A percentile compares a stretch with the other conserved stretches of the same genome.
These are phyloP conservation scores for Otis tarda DNA, from an alignment of 2,113 vertebrate species.

Conservation along the genomic window DNA sequence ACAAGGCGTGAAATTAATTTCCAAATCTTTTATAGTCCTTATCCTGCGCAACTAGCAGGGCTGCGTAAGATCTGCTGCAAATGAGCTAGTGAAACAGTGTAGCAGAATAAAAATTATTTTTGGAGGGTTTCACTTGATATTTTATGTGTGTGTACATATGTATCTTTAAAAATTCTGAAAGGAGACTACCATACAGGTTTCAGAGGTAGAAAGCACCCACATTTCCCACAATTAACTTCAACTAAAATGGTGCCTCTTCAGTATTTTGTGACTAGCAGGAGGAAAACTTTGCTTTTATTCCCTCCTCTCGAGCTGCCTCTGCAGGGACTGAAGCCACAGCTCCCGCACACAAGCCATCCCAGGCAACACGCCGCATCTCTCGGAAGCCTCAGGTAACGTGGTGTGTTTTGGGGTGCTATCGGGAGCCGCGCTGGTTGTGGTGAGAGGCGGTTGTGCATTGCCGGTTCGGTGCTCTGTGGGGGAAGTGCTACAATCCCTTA, in stretches of 20 bases:
- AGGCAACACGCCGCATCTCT: fast-evolving
- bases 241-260: neutral
- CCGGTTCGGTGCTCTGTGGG: fast-evolving
- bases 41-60: neutral
- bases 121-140: neutral
- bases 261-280: neutral
- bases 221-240: neutral
- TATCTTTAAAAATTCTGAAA: neutral
- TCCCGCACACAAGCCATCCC: too few species aligned
- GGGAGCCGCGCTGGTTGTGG: neutral
- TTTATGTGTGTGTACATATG: neutral
- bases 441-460: fast-evolving
- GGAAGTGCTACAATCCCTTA: neutral
- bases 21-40: neutral
- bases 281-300: neutral
- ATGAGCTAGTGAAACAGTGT: neutral
- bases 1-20: neutral
- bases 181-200: neutral
- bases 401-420: neutral
- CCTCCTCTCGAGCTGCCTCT: neutral
- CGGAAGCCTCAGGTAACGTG: fast-evolving
- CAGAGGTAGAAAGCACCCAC: fast-evolving
- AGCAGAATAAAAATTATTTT: neutral
- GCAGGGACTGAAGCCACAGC: too few species aligned
- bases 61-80: neutral